Evolutionary conservation across 2,888 invertebrate species (phyloP).

Genomic region (Andrena minutula): DNA sequence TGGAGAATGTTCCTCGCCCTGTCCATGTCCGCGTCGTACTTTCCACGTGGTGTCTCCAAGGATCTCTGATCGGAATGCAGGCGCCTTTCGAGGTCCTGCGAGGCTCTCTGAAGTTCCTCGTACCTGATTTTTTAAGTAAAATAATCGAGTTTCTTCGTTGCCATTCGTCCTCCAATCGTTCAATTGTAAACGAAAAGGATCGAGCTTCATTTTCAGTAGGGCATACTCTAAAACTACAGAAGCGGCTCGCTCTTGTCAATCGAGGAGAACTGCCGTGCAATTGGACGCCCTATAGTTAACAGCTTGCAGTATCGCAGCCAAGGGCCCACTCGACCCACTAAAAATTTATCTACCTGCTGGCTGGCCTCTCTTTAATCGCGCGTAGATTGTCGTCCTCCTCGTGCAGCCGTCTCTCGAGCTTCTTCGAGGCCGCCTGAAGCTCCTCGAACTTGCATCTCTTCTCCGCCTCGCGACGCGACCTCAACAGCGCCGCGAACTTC

Average conservation of each 20-base stretch:
- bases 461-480: conserved; percentile 68
- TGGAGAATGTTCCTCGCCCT: conserved; percentile 75
- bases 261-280: not conserved
- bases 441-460: conserved; percentile 79
- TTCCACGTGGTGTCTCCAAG: conserved; percentile 63
- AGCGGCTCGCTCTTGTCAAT: not conserved
- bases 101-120: conserved; percentile 61
- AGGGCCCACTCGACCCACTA: conserved; percentile 1
- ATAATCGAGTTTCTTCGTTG: not conserved
- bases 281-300: too few relatives aligned
- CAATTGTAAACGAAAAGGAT: not conserved
- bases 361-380: conserved; percentile 50
- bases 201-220: not conserved
- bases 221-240: not conserved
- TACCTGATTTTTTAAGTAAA: conserved; percentile 16
- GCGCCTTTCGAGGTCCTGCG: conserved; percentile 72
- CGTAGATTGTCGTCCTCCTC: conserved; percentile 71
- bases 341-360: conserved; percentile 41
- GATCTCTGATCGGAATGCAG: conserved; percentile 61
- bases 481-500: conserved; percentile 76
- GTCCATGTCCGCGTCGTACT: conserved; percentile 76
- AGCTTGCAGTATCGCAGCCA: not conserved
- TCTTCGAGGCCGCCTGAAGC: conserved; percentile 78
- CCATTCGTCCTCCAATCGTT: not conserved
- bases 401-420: conserved; percentile 76